These are phyloP conservation scores for Chesias legatella DNA, from an alignment of 2,888 invertebrate genomes.

Conservation along the genomic window DNA sequence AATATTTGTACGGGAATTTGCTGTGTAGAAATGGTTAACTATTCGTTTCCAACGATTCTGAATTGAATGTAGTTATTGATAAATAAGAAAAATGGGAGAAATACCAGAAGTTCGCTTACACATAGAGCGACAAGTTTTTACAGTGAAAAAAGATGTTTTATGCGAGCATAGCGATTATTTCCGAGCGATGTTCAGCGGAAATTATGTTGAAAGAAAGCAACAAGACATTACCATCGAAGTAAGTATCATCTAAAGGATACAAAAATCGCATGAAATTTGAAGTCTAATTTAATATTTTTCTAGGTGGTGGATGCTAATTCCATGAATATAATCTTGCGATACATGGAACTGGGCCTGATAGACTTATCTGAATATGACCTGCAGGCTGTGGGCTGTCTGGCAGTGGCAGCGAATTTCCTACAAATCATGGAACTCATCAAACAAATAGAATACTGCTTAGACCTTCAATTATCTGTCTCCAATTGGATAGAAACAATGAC, in stretches of 20 bases:
- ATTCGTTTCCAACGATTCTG: too few species aligned
- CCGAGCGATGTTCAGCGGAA: conserved; percentile 71
- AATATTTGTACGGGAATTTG: too few species aligned
- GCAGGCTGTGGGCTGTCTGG: conserved; percentile 47
- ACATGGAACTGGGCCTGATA: conserved; percentile 59
- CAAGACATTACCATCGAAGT: conserved; percentile 61
- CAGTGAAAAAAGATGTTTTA: conserved; percentile 50
- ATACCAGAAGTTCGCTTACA: conserved; percentile 47
- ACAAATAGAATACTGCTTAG: conserved; percentile 59
- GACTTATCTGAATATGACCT: conserved; percentile 53
- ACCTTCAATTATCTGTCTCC: conserved; percentile 40
- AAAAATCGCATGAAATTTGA: too few species aligned
- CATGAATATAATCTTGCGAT: conserved; percentile 56
- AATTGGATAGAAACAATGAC: conserved; percentile 59
- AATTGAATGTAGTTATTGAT: too few species aligned
- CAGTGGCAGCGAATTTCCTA: conserved; percentile 59
- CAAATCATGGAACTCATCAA: conserved; percentile 64
- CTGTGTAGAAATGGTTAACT: too few species aligned
- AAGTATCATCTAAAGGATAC: too few species aligned
- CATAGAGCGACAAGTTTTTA: conserved; percentile 51
- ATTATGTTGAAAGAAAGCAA: conserved; percentile 58
- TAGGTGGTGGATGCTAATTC: conserved; percentile 63
- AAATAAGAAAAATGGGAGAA: conserved; percentile 20
- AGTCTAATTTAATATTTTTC: not conserved
- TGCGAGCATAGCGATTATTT: conserved; percentile 70